A percentile compares a stretch with the other conserved stretches of the same genome.
Conservation (phyloP, 2,888 invertebrate genomes). For the Chrysolina oricalcia region DNA sequence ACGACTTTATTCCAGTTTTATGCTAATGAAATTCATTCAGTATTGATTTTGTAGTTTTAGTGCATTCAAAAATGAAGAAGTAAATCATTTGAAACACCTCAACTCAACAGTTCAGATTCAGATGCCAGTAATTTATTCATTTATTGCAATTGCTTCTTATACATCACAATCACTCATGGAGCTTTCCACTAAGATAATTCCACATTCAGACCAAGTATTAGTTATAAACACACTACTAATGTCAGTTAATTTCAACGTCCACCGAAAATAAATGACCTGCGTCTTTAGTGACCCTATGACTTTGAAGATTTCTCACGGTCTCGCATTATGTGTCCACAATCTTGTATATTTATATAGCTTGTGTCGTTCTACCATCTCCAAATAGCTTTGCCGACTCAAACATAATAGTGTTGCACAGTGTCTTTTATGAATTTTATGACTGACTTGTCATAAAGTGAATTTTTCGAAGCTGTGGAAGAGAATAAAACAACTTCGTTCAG, state of each 20-base stretch:
- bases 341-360: conserved; percentile 65
- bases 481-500: conserved; percentile 20
- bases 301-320: conserved; percentile 69
- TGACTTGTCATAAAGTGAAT: conserved; percentile 38
- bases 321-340: conserved; percentile 68
- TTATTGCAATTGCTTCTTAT: no score
- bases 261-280: conserved; percentile 28
- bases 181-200: no score
- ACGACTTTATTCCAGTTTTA: no score
- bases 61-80: no score
- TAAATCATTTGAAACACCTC: no score
- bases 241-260: background rate
- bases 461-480: conserved; percentile 8
- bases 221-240: no score
- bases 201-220: no score
- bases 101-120: no score
- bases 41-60: no score
- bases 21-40: no score
- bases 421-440: conserved; percentile 43
- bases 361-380: conserved; percentile 62
- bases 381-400: conserved; percentile 61
- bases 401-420: conserved; percentile 47
- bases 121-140: no score
- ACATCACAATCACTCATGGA: no score
- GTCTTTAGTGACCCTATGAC: conserved; percentile 43